Percentiles rank a stretch among this genome's conserved stretches.
Conservation (phyloP, 2,113 vertebrate genomes). For the Rhinichthys klamathensis region DNA sequence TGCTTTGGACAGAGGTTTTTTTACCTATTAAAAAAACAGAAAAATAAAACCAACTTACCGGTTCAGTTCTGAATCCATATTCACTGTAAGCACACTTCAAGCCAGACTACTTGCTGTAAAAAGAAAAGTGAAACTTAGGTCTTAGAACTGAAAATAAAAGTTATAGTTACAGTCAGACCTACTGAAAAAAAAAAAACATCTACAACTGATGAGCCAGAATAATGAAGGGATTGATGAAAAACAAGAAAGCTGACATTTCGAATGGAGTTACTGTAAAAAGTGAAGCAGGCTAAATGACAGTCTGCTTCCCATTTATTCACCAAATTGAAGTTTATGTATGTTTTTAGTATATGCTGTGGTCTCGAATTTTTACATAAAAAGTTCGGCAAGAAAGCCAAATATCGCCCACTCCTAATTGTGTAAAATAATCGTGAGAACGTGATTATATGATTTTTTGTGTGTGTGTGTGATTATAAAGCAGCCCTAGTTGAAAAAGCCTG, state of each 20-base stretch:
- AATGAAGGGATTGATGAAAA: neutral
- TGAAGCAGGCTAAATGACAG: neutral
- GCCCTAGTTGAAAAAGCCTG: neutral
- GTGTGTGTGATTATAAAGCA: too few relatives aligned
- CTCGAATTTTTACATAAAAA: too few relatives aligned
- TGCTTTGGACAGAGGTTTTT: neutral
- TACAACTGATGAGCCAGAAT: neutral
- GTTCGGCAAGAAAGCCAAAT: too few relatives aligned
- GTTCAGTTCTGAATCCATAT: conserved; percentile 47
- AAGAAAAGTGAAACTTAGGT: neutral
- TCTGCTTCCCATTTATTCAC: too few relatives aligned
- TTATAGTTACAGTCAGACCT: neutral
- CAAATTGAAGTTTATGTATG: too few relatives aligned
- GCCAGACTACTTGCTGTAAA: conserved; percentile 14
- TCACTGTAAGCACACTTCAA: neutral
- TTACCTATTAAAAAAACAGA: neutral
- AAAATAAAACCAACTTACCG: conserved; percentile 16
- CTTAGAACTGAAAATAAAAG: neutral
- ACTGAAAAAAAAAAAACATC: neutral
- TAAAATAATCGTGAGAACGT: too few relatives aligned
- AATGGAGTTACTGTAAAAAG: neutral
- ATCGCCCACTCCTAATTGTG: too few relatives aligned
- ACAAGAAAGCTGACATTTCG: neutral
- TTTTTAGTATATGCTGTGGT: too few relatives aligned
- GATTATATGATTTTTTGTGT: too few relatives aligned